Evolutionary conservation across 2,797 vertebrate genomes (phyloP).

Genomic region (Acipenser transmontanus): DNA sequence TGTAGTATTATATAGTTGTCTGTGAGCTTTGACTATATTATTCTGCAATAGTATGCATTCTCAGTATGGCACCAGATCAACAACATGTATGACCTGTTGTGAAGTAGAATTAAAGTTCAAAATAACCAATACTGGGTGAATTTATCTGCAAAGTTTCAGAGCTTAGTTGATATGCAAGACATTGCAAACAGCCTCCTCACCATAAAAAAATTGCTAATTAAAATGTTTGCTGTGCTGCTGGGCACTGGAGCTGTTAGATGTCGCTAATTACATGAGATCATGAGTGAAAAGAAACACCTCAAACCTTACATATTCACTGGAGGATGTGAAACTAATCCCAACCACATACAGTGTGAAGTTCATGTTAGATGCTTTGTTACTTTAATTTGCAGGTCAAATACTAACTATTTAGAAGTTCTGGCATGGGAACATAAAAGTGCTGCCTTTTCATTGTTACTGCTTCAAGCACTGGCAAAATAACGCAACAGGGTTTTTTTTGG

Average conservation of each 20-base stretch:
- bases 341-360: not conserved
- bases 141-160: not conserved
- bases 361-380: not conserved
- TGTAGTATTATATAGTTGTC: no score
- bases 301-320: not conserved
- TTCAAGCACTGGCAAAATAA: not conserved
- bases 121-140: no score
- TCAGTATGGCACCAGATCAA: no score
- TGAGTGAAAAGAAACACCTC: constrained; percentile 9
- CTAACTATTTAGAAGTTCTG: not conserved
- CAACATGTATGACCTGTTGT: no score
- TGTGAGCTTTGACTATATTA: no score
- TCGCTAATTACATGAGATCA: constrained; percentile 10
- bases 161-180: constrained; percentile 1
- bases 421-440: not conserved
- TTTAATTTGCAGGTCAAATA: constrained; percentile 11
- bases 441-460: not conserved
- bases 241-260: not conserved
- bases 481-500: not conserved
- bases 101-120: no score
- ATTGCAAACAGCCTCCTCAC: not conserved
- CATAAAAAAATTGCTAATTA: not conserved
- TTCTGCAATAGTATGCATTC: no score
- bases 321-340: not conserved
- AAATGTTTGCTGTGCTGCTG: not conserved